Percentiles rank a stretch among this genome's conserved stretches.
Evolutionary conservation across 1,140 invertebrate species (phyloP).

Genomic region (Cydia pomonella): DNA sequence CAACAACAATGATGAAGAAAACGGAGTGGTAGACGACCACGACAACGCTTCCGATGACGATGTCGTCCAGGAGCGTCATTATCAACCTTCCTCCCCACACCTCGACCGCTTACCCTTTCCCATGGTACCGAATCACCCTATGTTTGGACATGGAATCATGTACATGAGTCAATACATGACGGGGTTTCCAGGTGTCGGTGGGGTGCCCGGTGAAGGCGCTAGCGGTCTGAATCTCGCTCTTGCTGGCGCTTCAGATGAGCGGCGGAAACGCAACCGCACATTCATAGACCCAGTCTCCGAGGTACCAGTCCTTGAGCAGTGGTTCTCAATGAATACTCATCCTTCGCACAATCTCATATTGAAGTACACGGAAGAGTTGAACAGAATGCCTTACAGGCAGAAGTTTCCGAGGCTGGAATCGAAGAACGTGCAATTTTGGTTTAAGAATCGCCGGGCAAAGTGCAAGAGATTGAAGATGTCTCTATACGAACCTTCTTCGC

Average conservation of each 20-base stretch:
- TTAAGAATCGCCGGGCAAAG: constrained; percentile 97
- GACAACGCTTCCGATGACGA: constrained; percentile 75
- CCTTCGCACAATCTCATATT: constrained; percentile 98
- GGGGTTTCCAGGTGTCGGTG: constrained; percentile 78
- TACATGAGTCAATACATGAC: constrained; percentile 94
- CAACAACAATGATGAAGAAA: constrained; percentile 80
- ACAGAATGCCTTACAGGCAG: constrained; percentile 96
- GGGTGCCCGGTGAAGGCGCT: constrained; percentile 74
- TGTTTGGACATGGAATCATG: constrained; percentile 93
- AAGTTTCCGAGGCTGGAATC: constrained; percentile 98
- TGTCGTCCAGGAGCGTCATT: constrained; percentile 67
- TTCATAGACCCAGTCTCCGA: constrained; percentile 99
- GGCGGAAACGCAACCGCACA: constrained; percentile 96
- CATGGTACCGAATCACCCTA: constrained; percentile 88
- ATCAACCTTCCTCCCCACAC: constrained; percentile 70
- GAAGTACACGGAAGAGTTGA: constrained; percentile 97
- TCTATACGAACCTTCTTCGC: constrained; percentile 84
- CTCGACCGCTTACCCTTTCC: constrained; percentile 84
- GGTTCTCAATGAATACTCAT: constrained; percentile 98
- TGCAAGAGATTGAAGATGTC: constrained; percentile 96
- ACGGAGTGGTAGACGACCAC: constrained; percentile 65
- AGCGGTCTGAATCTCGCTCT: constrained; percentile 82
- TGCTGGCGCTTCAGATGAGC: constrained; percentile 87
- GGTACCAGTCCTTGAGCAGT: constrained; percentile 97
- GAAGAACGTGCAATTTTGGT: constrained; percentile 99